Evolutionary conservation across 2,797 vertebrate genomes (phyloP).

Genomic region (Mormyrus proboscirostris): DNA sequence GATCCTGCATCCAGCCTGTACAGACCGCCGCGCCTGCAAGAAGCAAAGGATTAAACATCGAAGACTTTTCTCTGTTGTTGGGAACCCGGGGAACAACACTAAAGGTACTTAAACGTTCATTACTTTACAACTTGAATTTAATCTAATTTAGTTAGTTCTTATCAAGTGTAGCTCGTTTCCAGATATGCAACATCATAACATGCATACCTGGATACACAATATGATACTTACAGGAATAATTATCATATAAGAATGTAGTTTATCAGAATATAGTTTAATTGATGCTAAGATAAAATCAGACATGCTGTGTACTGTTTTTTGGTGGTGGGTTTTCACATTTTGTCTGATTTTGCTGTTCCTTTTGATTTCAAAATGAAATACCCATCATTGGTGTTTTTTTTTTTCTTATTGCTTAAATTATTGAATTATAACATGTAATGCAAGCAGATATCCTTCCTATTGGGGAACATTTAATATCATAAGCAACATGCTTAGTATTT

Average conservation of each 20-base stretch:
- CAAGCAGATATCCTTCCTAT: not conserved
- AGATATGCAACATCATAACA: not conserved
- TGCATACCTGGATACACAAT: not conserved
- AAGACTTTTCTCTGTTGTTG: slow-evolving; percentile 10
- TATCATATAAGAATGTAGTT: not conserved
- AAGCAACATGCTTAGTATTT: not conserved
- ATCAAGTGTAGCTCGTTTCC: not conserved
- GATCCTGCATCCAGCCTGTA: slow-evolving; percentile 8
- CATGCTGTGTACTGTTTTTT: not conserved
- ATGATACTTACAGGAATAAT: not conserved
- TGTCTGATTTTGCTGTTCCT: not conserved
- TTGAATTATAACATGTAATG: not conserved
- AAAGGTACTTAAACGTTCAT: slow-evolving; percentile 41
- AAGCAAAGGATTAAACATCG: not conserved
- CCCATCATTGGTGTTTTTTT: not conserved
- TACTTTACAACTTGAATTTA: not conserved
- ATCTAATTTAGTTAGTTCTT: not conserved
- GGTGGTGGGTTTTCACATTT: not conserved
- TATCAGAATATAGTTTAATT: not conserved
- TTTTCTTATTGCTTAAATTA: not conserved
- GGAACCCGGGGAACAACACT: not conserved
- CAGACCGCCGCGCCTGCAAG: slow-evolving; percentile 21
- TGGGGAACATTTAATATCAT: not conserved
- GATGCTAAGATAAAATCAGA: not conserved
- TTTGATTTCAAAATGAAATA: not conserved